Base-by-base conservation (phyloP, 2,888 invertebrate species). In the Oeneis ivallda region DNA sequence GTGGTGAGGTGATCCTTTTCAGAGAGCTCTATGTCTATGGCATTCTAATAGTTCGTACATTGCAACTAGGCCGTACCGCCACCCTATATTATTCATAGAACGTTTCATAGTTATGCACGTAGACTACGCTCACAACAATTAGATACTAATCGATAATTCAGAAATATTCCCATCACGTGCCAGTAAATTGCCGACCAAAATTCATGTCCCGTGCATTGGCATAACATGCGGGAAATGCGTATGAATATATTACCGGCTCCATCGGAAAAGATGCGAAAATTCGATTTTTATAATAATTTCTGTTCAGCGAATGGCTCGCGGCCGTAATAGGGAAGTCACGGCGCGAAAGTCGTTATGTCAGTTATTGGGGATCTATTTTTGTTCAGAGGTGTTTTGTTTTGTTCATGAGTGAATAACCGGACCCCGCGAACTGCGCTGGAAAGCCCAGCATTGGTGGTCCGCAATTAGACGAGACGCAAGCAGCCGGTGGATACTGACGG, bases 111-210 rank as follows among this genome's bases (percentile, higher is more conserved):
- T 41, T 56, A 1, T 39, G 56, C 13, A 56, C 41, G 41, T 17
- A 39, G 43, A 50, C 11, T 15, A 15, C 60, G 17, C 34, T 52
- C 70, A 78, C 75, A 80, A 78, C 80, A 68, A 73, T 72, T 72
- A 70, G 72, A 76, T 75, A 76, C 77, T 80, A 80, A 76, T 78
- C 70, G 73, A 76, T 79, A 79, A 83, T 80, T 77, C 72, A 65
- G 65, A 71, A 70, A 76, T 77, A 84, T 82, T 83, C 82, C 72
- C 75, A 79, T 79, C 83, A 83, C 83, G 79, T 82, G 73, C 74
- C 73, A 75, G 76, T 80, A 83, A 84, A 85, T 84, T 84, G 81
- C 78, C 76, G 77, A 74, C 77, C 73, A 78, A 79, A 78, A 77
- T 80, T 78, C 75, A 76, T 72, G 70, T 71, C 54, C 74, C 79